Percentiles rank a stretch among this genome's conserved stretches.
phyloP scores from a whole-genome alignment of 2,113 vertebrate species.

The Ciconia stormi region DNA sequence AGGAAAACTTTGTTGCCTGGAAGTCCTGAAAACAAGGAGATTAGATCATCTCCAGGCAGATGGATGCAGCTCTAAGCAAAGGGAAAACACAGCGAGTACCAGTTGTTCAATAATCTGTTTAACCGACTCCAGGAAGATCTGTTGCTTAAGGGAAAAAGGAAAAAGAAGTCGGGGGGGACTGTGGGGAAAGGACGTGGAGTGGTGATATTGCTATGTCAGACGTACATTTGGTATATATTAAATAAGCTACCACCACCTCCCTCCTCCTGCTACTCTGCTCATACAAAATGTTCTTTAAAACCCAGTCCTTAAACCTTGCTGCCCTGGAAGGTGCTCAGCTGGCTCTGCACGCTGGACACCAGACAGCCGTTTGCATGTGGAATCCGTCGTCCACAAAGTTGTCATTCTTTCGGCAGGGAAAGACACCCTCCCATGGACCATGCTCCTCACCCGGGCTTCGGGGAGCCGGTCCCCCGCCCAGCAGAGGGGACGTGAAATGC shows the following conservation, averaged over 20 bases:
- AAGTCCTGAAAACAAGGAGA: background rate
- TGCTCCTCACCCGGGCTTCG: background rate
- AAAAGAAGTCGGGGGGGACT: background rate
- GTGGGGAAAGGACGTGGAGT: background rate
- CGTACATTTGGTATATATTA: background rate
- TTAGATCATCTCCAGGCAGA: background rate
- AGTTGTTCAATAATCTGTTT: background rate
- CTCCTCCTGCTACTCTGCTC: background rate
- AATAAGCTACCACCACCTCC: background rate
- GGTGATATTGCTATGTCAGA: background rate
- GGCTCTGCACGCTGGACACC: background rate
- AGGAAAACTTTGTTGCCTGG: background rate
- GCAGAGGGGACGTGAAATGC: background rate
- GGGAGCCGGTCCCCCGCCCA: background rate
- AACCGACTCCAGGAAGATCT: background rate
- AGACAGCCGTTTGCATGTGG: background rate
- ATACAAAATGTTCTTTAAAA: background rate
- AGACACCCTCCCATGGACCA: background rate
- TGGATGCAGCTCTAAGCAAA: background rate
- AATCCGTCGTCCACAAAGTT: background rate
- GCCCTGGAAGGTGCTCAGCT: constrained; percentile 22
- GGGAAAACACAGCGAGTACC: background rate
- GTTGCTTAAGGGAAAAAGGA: background rate
- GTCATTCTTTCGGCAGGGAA: background rate
- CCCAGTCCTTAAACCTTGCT: background rate